Base-by-base conservation (phyloP, 2,888 invertebrate species). In the Salpingus planirostris region DNA sequence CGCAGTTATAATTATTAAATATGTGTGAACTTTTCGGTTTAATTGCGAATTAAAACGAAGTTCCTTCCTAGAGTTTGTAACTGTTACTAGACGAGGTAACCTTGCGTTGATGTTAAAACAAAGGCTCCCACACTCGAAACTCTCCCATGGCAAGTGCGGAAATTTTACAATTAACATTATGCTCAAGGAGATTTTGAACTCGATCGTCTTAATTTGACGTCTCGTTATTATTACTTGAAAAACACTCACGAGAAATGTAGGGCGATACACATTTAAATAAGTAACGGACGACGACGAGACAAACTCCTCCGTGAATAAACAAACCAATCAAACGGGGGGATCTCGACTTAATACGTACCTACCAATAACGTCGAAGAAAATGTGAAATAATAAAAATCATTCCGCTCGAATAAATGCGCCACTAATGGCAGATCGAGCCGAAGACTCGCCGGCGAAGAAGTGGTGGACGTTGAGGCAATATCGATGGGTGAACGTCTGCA, bases 141-240 rank as follows among this genome's bases (percentile, higher is more conserved):
- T 44, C 49, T 57, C 57, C 49, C 57, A 57, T 51, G 21, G 42
- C 45, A 50, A 53, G 53, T 54, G 55, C 57, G 57, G 57, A 57
- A 57, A 57, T 50, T 57, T 55, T 52, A 50, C 50, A 50, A 50
- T 50, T 50, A 18, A 18, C 18, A 18, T 18, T 18, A 18, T 52
- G 51, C 43, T 55, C 57, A 55, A 57, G 57, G 55, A 57, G 55
- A 55, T 53, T 50, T 55, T 53, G 54, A 56, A 55, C 55, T 40
- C 43, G 21, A 26, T 18, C 25, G 30, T 30, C 30, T 24, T 30
- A 30, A 30, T 30, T 30, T 30, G 24, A 24, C 23, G 10, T 24
- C 24, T 24, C 24, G 10, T 12, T 24, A 5, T 18, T 8, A 8
- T n/a, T n/a, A n/a, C n/a, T n/a, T n/a, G n/a, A n/a, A n/a, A n/a